Evolutionary conservation across 35 echinoderm and acorn worm species (phyloP), one percentile per base, ranked within the genome.

Genomic region (Apostichopus californicus): DNA sequence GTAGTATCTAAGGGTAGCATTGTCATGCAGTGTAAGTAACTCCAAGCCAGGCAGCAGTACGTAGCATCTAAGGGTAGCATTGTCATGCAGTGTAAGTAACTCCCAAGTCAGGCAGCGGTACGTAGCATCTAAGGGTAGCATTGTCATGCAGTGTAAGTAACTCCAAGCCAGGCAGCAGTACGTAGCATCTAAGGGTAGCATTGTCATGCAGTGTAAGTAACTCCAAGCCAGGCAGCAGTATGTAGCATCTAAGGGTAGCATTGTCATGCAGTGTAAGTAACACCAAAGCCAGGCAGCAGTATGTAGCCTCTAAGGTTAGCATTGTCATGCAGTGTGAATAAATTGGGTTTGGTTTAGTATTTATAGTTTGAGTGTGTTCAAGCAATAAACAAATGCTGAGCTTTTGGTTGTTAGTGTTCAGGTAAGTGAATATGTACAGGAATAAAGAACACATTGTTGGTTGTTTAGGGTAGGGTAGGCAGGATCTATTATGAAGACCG

Each of bases 81-180:
- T 59, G 57, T 92, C 57, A 80, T 80, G 57, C 90, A 92, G 57
- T 58, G 90, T 92, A 80, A 92, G 90, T 92, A 92, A 46, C 34
- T 46, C 34, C 15, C 54, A 92, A 70, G 90, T 54, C 22, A 92
- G 34, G 46, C 54, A 80, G 28, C 55, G 63, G 54, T 80, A 92
- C 12, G 55, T 63, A 2, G 5, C 54, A 54, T 58, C 53, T 17
- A 92, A 80, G 20, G 55, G 25, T 25, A 61, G 90, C 56, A 92
- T 92, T 59, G 57, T 92, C 57, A 80, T 80, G 57, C 90, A 92
- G 57, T 58, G 90, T 92, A 80, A 92, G 90, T 92, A 92, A 46
- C 34, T 46, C 15, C 54, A 92, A 70, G 90, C 72, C 22, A 92
- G 34, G 46, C 54, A 80, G 28, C 55, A 80, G 54, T 80, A 92